Evolutionary conservation across 2,888 invertebrate species (phyloP).

Genomic region (Caenorhabditis macrosperma): DNA sequence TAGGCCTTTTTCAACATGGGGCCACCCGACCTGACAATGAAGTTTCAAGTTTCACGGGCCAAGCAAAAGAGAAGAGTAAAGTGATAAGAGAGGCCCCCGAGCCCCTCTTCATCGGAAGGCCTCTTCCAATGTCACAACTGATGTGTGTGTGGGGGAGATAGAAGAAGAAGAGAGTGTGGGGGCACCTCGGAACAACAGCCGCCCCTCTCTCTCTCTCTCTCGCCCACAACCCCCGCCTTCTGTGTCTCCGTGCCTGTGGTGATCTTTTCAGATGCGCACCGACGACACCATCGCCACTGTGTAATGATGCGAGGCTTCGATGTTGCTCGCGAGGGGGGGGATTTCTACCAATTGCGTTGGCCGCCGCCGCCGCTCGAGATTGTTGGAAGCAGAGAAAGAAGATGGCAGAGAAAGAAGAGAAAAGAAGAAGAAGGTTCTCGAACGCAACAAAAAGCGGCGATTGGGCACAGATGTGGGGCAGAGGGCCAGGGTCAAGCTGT

Average conservation of each 20-base stretch:
- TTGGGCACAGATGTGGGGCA: slow-evolving; percentile 2
- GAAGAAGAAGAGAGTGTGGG: slow-evolving; percentile 10
- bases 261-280: background rate
- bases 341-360: no score
- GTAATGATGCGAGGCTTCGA: background rate
- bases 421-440: background rate
- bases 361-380: no score
- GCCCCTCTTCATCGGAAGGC: background rate
- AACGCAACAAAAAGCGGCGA: background rate
- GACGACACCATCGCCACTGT: background rate
- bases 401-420: background rate
- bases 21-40: no score
- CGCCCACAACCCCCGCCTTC: background rate
- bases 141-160: background rate
- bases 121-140: slow-evolving; percentile 6
- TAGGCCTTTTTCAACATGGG: no score
- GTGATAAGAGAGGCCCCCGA: background rate
- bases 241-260: background rate
- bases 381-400: no score
- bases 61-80: background rate
- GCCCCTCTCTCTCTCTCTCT: background rate
- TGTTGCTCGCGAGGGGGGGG: no score
- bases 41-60: no score
- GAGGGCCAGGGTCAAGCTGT: no score
- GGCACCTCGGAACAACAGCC: background rate